phyloP scores from a whole-genome alignment of 2,888 invertebrate genomes.

The Endomychus coccineus region DNA sequence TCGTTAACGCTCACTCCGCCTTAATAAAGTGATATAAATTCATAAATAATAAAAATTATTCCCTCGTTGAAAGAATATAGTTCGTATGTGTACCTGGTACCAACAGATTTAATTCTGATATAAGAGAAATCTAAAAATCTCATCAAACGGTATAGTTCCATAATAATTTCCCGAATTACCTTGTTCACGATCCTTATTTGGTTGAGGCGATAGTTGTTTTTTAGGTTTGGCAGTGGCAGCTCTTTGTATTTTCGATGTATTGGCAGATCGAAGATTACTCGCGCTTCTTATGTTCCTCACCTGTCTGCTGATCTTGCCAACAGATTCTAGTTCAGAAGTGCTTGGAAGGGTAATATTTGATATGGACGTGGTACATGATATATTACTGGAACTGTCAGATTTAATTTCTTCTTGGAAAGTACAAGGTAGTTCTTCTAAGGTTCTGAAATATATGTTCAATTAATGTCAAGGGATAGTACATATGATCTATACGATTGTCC shows the following conservation, averaged over 20 bases:
- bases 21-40: neutral
- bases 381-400: slow-evolving; percentile 10
- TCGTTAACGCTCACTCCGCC: no score
- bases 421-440: slow-evolving; percentile 4
- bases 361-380: slow-evolving; percentile 9
- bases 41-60: neutral
- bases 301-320: slow-evolving; percentile 16
- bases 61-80: neutral
- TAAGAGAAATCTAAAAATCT: no score
- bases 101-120: neutral
- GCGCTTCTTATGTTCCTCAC: slow-evolving; percentile 31
- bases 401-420: slow-evolving; percentile 7
- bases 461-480: no score
- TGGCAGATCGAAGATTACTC: slow-evolving; percentile 15
- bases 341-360: slow-evolving; percentile 11
- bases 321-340: slow-evolving; percentile 36
- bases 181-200: slow-evolving; percentile 63
- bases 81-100: neutral
- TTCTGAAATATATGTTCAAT: no score
- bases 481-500: no score
- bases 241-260: slow-evolving; percentile 31
- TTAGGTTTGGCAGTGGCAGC: slow-evolving; percentile 60
- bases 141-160: no score
- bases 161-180: slow-evolving; percentile 43
- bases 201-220: slow-evolving; percentile 47